Conservation (phyloP, 2,888 invertebrate genomes). For the Gisinianus flammeolus region DNA sequence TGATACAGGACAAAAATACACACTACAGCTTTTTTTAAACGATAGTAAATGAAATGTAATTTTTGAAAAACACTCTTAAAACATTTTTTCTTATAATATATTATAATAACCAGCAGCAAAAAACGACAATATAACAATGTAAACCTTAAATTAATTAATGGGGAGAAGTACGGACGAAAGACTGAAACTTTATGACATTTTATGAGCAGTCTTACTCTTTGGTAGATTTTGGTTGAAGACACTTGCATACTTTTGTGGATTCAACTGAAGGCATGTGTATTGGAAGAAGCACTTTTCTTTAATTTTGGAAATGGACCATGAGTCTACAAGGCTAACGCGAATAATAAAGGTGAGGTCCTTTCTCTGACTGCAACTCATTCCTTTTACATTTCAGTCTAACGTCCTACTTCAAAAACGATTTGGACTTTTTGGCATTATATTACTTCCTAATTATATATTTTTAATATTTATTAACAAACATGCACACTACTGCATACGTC, state of each 20-base stretch:
- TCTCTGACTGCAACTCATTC: slow-evolving; percentile 28
- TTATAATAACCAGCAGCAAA: neutral
- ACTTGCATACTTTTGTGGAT: slow-evolving; percentile 27
- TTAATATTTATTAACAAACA: slow-evolving; percentile 19
- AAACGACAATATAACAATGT: neutral
- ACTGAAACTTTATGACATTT: slow-evolving; percentile 28
- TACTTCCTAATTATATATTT: neutral
- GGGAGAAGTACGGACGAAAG: slow-evolving; percentile 33
- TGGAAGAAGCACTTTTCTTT: slow-evolving; percentile 40
- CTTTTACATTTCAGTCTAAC: slow-evolving; percentile 30
- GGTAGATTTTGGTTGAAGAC: slow-evolving; percentile 34
- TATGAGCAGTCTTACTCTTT: slow-evolving; percentile 37
- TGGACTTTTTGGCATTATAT: slow-evolving; percentile 23
- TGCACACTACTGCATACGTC: slow-evolving; percentile 33
- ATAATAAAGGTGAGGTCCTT: neutral
- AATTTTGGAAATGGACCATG: slow-evolving; percentile 33
- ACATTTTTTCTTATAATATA: too few species aligned
- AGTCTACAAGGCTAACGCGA: slow-evolving; percentile 29
- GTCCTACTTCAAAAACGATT: slow-evolving; percentile 25
- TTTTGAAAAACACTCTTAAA: neutral
- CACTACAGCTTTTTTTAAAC: neutral
- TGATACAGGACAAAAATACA: neutral
- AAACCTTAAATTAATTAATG: neutral
- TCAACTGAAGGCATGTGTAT: slow-evolving; percentile 35
- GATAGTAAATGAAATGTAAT: neutral